Evolutionary conservation across 2,797 vertebrate genomes (phyloP).

Genomic region (Pyrocephalus nanus): DNA sequence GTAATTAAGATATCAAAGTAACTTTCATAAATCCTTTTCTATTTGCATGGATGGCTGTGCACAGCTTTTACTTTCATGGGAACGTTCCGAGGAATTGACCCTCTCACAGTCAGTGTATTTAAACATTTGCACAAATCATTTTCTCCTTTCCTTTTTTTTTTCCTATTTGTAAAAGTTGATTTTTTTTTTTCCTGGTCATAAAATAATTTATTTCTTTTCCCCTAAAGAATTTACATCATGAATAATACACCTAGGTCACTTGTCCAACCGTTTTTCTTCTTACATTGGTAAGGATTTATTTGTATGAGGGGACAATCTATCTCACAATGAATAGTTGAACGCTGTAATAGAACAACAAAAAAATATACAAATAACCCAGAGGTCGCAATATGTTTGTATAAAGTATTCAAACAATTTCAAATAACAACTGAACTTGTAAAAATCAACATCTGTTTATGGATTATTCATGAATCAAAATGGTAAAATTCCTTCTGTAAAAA

Average conservation of each 20-base stretch:
- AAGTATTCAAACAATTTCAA: slow-evolving; percentile 65
- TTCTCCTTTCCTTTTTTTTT: not conserved
- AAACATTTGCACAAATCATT: not conserved
- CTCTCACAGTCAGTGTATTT: not conserved
- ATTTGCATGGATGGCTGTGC: not conserved
- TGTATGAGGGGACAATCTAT: not conserved
- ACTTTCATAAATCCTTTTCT: not conserved
- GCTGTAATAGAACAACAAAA: not conserved
- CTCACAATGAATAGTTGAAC: slow-evolving; percentile 1
- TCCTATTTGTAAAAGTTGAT: not conserved
- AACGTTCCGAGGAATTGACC: not conserved
- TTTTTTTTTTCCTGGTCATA: not conserved
- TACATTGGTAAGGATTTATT: not conserved
- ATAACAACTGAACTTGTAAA: slow-evolving; percentile 63
- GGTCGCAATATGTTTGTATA: slow-evolving; percentile 54
- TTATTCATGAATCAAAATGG: slow-evolving; percentile 64
- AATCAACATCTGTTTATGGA: slow-evolving; percentile 68
- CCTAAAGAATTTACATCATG: not conserved
- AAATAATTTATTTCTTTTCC: not conserved
- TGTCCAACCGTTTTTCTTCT: not conserved
- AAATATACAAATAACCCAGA: slow-evolving; percentile 52
- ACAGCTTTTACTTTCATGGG: not conserved
- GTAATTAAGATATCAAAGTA: not conserved
- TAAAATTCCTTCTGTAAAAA: slow-evolving; percentile 48
- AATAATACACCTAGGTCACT: slow-evolving; percentile 15